Evolutionary conservation across 2,797 vertebrate species (phyloP).

Genomic region (Spinibarbus caldwelli): DNA sequence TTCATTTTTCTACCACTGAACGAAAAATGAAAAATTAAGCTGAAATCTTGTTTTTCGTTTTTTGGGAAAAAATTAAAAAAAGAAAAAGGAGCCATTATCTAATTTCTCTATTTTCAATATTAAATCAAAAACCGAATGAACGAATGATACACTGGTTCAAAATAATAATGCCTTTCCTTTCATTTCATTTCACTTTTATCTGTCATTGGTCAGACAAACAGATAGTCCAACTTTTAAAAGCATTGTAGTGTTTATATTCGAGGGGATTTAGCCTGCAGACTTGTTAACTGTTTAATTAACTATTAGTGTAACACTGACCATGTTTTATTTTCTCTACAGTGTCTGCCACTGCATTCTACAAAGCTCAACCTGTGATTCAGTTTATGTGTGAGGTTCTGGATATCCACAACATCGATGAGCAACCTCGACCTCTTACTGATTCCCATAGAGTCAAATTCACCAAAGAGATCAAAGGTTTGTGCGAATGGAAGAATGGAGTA

Average conservation of each 20-base stretch:
- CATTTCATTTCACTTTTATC: too few relatives aligned
- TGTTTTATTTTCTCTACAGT: slow-evolving; percentile 73
- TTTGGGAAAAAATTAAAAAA: too few relatives aligned
- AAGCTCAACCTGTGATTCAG: slow-evolving; percentile 98
- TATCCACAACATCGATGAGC: slow-evolving; percentile 99
- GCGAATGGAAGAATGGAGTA: neutral
- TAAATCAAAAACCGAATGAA: too few relatives aligned
- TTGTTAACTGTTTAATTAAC: neutral
- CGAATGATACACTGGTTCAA: too few relatives aligned
- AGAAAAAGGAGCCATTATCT: too few relatives aligned
- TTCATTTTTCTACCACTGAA: too few relatives aligned
- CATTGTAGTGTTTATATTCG: neutral
- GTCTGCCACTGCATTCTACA: slow-evolving; percentile 98
- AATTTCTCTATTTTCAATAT: too few relatives aligned
- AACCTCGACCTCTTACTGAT: slow-evolving; percentile 95
- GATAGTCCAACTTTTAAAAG: neutral
- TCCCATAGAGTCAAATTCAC: slow-evolving; percentile 99
- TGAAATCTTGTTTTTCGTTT: too few relatives aligned
- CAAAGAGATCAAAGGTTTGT: slow-evolving; percentile 98
- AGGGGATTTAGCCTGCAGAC: neutral
- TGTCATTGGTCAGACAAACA: neutral
- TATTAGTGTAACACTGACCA: neutral
- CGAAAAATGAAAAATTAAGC: too few relatives aligned
- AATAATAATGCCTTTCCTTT: neutral
- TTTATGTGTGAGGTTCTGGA: slow-evolving; percentile 99